Percentiles rank a stretch among this genome's conserved stretches.
Conservation (phyloP, 2,888 invertebrate genomes). For the Drosophila multiciliata region DNA sequence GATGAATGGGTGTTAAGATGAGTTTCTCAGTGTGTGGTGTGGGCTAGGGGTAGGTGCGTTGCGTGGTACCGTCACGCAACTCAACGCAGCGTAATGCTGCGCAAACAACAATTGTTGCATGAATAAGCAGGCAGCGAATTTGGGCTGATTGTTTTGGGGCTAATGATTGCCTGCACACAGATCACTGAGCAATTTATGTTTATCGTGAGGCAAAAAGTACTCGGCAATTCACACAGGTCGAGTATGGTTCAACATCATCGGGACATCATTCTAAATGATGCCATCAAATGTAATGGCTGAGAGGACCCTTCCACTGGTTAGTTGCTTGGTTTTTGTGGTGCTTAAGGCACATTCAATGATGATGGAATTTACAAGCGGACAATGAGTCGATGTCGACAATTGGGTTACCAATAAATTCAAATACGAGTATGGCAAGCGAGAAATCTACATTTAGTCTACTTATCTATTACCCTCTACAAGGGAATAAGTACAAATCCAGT, state of each 20-base stretch:
- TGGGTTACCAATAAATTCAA: not conserved
- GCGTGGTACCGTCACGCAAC: too few relatives aligned
- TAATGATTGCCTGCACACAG: conserved; percentile 77
- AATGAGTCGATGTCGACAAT: conserved; percentile 29
- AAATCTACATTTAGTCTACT: not conserved
- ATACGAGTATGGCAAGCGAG: not conserved
- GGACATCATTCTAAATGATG: conserved; percentile 63
- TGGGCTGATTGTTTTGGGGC: conserved; percentile 57
- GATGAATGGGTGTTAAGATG: conserved; percentile 14
- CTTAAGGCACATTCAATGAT: conserved; percentile 42
- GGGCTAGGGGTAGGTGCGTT: conserved; percentile 12
- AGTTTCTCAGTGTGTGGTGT: not conserved
- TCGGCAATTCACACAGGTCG: conserved; percentile 2
- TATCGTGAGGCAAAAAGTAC: not conserved
- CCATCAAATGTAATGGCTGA: conserved; percentile 72
- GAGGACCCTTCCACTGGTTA: not conserved
- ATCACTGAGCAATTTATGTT: conserved; percentile 71
- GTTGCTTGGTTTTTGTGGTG: not conserved
- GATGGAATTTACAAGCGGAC: conserved; percentile 45
- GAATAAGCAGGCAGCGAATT: conserved; percentile 55
- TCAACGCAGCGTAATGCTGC: conserved; percentile 16
- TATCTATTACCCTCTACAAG: not conserved
- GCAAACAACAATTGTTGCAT: conserved; percentile 80
- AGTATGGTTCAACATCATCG: not conserved
- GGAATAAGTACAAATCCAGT: not conserved